Conservation (phyloP, 2,113 vertebrate genomes). For the Morone chrysops region DNA sequence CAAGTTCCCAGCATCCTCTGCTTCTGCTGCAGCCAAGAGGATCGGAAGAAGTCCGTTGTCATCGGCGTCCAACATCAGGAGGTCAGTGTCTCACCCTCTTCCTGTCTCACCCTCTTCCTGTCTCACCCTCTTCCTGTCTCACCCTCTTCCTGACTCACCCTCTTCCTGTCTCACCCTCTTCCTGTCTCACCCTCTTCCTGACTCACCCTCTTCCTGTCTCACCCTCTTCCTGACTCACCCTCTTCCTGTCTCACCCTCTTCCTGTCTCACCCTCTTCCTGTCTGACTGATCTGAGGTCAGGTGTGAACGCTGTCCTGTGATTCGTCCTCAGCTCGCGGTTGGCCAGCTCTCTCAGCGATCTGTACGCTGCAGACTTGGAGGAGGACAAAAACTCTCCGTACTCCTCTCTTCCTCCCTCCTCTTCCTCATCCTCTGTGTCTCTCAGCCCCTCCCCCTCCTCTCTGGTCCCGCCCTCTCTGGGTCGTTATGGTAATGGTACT, state of each 20-base stretch:
- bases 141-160: too few species aligned
- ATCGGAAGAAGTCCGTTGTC: slow-evolving; percentile 84
- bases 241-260: too few species aligned
- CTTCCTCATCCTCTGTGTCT: slow-evolving; percentile 59
- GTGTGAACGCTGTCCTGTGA: background rate
- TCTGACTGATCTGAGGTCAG: background rate
- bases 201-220: too few species aligned
- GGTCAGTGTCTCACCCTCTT: slow-evolving; percentile 78
- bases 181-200: too few species aligned
- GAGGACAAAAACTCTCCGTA: slow-evolving; percentile 79
- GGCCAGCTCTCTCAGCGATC: slow-evolving; percentile 94
- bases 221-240: background rate
- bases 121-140: too few species aligned
- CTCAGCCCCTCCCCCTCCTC: slow-evolving; percentile 74
- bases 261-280: background rate
- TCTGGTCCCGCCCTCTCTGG: slow-evolving; percentile 71
- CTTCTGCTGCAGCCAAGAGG: slow-evolving; percentile 86
- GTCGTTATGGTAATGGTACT: slow-evolving; percentile 80
- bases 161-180: too few species aligned
- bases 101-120: background rate
- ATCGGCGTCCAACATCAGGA: slow-evolving; percentile 84
- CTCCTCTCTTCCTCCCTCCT: slow-evolving; percentile 57
- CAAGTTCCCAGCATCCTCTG: slow-evolving; percentile 85
- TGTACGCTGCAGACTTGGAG: slow-evolving; percentile 85
- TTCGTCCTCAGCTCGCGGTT: slow-evolving; percentile 86